Conservation (phyloP, 2,888 invertebrate species). For the Atherix ibis region DNA sequence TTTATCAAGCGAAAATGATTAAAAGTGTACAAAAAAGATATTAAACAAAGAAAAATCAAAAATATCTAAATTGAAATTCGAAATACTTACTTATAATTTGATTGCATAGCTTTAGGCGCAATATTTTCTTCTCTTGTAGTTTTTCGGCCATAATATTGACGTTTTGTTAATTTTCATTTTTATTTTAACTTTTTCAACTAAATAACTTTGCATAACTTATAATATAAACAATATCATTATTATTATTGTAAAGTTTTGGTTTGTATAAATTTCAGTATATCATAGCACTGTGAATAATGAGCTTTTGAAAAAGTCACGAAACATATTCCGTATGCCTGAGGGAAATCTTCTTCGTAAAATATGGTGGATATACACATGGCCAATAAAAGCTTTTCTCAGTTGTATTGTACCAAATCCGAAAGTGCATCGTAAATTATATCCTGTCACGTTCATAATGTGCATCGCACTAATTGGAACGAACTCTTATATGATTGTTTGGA, state of each 20-base stretch:
- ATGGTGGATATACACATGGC: constrained; percentile 59
- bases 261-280: too few species aligned
- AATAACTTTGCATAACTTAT: too few species aligned
- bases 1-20: too few species aligned
- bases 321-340: constrained; percentile 35
- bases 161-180: too few species aligned
- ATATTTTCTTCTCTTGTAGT: too few species aligned
- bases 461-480: constrained; percentile 71
- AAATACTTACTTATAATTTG: background rate
- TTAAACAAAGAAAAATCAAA: too few species aligned
- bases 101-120: background rate
- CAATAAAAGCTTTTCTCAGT: constrained; percentile 47
- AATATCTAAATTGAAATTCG: too few species aligned
- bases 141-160: too few species aligned
- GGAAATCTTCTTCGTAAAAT: constrained; percentile 18
- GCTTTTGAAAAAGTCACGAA: constrained; percentile 16
- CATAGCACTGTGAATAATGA: too few species aligned
- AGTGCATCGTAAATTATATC: constrained; percentile 44
- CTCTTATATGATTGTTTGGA: constrained; percentile 83
- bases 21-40: background rate
- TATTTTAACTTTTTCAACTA: too few species aligned
- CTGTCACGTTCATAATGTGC: constrained; percentile 70
- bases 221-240: too few species aligned
- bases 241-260: too few species aligned
- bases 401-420: constrained; percentile 56